Evolutionary conservation across 2,888 invertebrate species (phyloP).

Genomic region (Slavum lentiscoides): DNA sequence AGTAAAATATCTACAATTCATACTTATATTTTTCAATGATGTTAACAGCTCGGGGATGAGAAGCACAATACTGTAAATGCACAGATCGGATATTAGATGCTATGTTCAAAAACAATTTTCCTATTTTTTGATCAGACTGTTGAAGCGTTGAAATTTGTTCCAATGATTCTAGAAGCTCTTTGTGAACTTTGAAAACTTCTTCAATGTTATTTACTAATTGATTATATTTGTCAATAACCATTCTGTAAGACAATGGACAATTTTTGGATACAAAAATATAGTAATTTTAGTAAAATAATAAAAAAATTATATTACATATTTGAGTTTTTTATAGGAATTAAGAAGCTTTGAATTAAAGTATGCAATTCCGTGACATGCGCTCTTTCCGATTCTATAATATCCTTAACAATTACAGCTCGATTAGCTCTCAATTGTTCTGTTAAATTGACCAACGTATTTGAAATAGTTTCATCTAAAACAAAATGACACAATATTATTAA

Average conservation of each 20-base stretch:
- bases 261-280: background rate
- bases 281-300: background rate
- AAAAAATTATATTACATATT: constrained; percentile 65
- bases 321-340: constrained; percentile 83
- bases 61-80: constrained; percentile 85
- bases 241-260: constrained; percentile 64
- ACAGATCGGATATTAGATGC: constrained; percentile 81
- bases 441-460: constrained; percentile 56
- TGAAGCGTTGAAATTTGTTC: constrained; percentile 77
- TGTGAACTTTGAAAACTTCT: constrained; percentile 84
- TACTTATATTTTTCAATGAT: constrained; percentile 91
- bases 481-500: constrained; percentile 1
- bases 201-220: constrained; percentile 86
- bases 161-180: constrained; percentile 75
- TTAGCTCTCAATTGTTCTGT: constrained; percentile 70
- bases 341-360: constrained; percentile 79
- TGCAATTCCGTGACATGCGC: constrained; percentile 89
- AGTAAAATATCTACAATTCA: constrained; percentile 55
- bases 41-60: constrained; percentile 92
- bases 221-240: constrained; percentile 81
- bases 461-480: constrained; percentile 43
- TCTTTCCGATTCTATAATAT: constrained; percentile 89
- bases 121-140: constrained; percentile 80
- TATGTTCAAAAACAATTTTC: constrained; percentile 85
- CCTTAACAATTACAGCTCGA: constrained; percentile 82